These are phyloP conservation scores for Xiphophorus hellerii DNA, from an alignment of 2,113 vertebrate genomes.

Conservation along the genomic window DNA sequence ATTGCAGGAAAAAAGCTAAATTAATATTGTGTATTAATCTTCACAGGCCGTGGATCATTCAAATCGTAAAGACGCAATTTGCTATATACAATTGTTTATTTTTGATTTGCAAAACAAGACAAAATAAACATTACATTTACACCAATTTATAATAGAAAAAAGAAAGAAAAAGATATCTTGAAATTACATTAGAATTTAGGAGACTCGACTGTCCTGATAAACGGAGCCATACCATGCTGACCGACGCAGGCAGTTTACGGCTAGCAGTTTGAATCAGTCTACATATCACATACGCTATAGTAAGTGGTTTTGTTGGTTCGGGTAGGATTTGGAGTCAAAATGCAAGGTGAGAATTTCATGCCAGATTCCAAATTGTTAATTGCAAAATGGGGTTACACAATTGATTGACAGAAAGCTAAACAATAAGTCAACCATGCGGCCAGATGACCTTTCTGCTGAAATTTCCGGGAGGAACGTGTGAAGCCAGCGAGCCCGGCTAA, in stretches of 20 bases:
- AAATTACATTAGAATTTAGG: constrained; percentile 74
- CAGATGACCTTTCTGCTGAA: constrained; percentile 16
- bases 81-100: constrained; percentile 82
- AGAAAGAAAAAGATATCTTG: constrained; percentile 65
- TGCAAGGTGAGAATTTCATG: constrained; percentile 47
- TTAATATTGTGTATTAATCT: background rate
- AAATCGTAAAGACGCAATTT: constrained; percentile 28
- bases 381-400: constrained; percentile 16
- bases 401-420: constrained; percentile 31
- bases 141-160: constrained; percentile 80
- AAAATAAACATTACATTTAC: constrained; percentile 82
- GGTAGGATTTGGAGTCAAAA: constrained; percentile 66
- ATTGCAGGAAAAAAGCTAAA: too few species aligned
- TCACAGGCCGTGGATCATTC: background rate
- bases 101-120: constrained; percentile 84
- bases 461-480: constrained; percentile 43
- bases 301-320: constrained; percentile 76
- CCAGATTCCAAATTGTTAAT: constrained; percentile 49
- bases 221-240: constrained; percentile 71
- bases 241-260: constrained; percentile 71
- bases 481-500: constrained; percentile 45
- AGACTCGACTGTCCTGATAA: constrained; percentile 61
- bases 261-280: constrained; percentile 64
- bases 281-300: constrained; percentile 66
- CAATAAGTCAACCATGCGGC: constrained; percentile 35